Evolutionary conservation across 2,113 vertebrate species (phyloP).

Genomic region (Solea senegalensis): DNA sequence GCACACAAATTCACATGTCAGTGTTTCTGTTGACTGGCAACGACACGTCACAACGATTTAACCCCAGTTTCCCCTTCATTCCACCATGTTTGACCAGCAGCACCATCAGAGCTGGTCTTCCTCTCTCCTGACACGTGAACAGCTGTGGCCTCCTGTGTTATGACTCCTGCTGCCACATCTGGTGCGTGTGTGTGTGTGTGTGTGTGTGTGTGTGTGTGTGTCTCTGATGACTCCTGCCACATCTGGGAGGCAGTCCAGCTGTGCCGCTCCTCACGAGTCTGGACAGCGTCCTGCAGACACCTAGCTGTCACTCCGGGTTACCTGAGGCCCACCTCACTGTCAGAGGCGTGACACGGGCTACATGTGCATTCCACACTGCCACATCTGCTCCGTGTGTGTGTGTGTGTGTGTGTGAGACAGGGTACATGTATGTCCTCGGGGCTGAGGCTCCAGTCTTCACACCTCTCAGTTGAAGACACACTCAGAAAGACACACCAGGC

Average conservation of each 20-base stretch:
- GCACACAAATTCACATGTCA: conserved; percentile 36
- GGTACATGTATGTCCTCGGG: conserved; percentile 66
- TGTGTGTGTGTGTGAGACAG: conserved; percentile 35
- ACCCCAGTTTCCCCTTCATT: conserved; percentile 52
- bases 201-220: conserved; percentile 2
- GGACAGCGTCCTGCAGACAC: conserved; percentile 58
- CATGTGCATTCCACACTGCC: conserved; percentile 37
- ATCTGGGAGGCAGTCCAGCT: conserved; percentile 67
- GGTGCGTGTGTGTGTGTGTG: conserved; percentile 29
- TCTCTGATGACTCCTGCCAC: conserved; percentile 50
- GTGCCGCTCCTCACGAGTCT: conserved; percentile 54
- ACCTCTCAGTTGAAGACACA: conserved; percentile 69
- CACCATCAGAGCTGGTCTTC: conserved; percentile 34
- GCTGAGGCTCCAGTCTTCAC: conserved; percentile 67
- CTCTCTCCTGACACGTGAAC: conserved; percentile 53
- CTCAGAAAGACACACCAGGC: conserved; percentile 60
- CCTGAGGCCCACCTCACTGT: conserved; percentile 67
- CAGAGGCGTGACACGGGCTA: conserved; percentile 36
- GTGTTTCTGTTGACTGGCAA: conserved; percentile 17
- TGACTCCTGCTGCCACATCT: conserved; percentile 67
- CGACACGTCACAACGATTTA: conserved; percentile 57
- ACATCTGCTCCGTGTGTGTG: conserved; percentile 36
- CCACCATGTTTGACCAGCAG: conserved; percentile 41
- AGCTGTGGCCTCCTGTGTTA: conserved; percentile 64
- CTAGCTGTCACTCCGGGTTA: conserved; percentile 72